Conservation (phyloP, 37 sponge, comb jelly and placozoan species). For the Hexactinellida sp. region DNA sequence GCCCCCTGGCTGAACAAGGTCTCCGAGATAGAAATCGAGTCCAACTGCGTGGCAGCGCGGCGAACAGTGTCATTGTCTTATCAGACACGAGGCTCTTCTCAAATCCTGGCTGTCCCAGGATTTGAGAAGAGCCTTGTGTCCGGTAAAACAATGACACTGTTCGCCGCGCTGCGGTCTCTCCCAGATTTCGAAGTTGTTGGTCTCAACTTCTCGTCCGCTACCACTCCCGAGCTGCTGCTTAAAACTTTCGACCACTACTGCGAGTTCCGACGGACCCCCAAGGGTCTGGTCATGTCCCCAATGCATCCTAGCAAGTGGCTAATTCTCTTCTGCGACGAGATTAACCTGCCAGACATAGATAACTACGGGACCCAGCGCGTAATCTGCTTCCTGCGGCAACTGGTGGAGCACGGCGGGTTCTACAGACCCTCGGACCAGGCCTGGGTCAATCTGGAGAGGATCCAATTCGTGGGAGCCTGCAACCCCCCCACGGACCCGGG, state of each 20-base stretch:
- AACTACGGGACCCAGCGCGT: conserved; percentile 94
- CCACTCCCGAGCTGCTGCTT: conserved; percentile 87
- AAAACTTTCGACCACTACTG: conserved; percentile 99
- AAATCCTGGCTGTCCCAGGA: conserved; percentile 95
- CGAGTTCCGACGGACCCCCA: conserved; percentile 89
- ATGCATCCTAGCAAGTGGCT: conserved; percentile 93
- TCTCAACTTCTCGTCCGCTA: conserved; percentile 92
- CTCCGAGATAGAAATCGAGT: conserved; percentile 95
- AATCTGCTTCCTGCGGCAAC: conserved; percentile 92
- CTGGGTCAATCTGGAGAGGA: conserved; percentile 78
- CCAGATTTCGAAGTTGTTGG: conserved; percentile 98
- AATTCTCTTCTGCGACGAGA: conserved; percentile 97
- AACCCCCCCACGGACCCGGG: conserved; percentile 98
- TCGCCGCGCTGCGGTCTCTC: conserved; percentile 79
- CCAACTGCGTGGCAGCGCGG: conserved; percentile 89
- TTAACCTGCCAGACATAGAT: conserved; percentile 84
- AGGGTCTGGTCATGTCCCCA: conserved; percentile 90
- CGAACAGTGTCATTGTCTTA: conserved; percentile 31
- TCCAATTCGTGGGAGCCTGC: conserved; percentile 96
- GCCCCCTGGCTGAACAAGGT: conserved; percentile 72
- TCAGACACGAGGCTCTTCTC: conserved; percentile 85
- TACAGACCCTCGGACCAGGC: conserved; percentile 80
- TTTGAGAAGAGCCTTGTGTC: conserved; percentile 85
- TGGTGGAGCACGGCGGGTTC: conserved; percentile 92
- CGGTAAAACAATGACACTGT: conserved; percentile 98